Evolutionary conservation across 2,797 vertebrate genomes (phyloP), one percentile per base, ranked within the genome.

Genomic region (Phrynocephalus vlangalii): DNA sequence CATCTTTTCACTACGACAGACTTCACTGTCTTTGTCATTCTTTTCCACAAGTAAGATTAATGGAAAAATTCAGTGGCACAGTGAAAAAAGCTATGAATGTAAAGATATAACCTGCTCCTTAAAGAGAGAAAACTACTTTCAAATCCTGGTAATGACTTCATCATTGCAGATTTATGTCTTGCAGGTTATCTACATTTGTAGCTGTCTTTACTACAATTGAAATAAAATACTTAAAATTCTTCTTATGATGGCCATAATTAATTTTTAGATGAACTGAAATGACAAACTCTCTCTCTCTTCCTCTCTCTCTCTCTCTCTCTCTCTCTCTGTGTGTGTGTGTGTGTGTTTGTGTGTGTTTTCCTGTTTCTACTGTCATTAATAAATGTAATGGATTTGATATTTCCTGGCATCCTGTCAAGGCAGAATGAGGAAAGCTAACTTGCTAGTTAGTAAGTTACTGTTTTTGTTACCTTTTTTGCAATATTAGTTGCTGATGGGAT

Each of bases 11-110:
- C 79, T 86, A 88, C 66, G 79, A 92, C 92, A 89, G 89, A 91
- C 86, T 91, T 94, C 84, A 82, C 79, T 70, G 91, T 76, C 90
- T 91, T 84, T 79, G 90, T 93, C 80, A 48, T n/a, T 50, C 73
- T 92, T 90, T 92, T 93, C 92, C 84, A 91, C 92, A 72, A 92
- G 91, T 92, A 94, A 92, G 86, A 80, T 91, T 90, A 90, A 89
- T 92, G 90, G 95, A 90, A 87, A 94, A 94, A 90, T 87, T 78
- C 70, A 90, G 84, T 88, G 16, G 30, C 63, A 81, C 73, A 85
- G 67, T 94, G 91, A 88, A 78, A 81, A 80, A 89, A 66, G 83
- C 76, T 83, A 93, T 85, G 89, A 79, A 90, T 82, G 90, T 93
- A 92, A 92, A 94, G 84, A 85, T 94, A 93, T 92, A 93, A 0